These are phyloP conservation scores for Monodelphis domestica DNA, from an alignment of 2,797 vertebrate species.

Conservation along the genomic window DNA sequence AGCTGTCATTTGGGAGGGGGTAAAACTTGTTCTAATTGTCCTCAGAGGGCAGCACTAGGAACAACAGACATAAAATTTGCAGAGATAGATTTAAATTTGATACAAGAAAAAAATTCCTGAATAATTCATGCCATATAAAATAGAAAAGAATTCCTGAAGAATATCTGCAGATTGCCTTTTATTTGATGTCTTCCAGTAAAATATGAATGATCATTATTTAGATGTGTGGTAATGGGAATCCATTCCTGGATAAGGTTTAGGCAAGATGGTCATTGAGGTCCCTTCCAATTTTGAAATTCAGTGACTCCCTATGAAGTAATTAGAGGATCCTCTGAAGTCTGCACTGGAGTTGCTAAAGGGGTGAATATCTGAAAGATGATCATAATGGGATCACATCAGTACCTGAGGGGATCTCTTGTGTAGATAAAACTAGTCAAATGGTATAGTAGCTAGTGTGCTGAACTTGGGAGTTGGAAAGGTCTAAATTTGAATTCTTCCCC, in stretches of 20 bases:
- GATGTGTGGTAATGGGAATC: background rate
- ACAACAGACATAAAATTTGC: background rate
- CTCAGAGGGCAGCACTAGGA: background rate
- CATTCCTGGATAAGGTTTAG: background rate
- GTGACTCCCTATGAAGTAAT: background rate
- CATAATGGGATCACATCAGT: background rate
- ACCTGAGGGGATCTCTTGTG: background rate
- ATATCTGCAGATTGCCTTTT: background rate
- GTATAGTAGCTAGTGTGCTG: too few species aligned
- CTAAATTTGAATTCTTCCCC: background rate
- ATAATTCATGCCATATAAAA: background rate
- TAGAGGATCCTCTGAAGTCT: background rate
- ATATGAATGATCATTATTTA: background rate
- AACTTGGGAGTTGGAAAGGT: background rate
- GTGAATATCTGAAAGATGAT: background rate
- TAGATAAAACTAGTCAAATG: background rate
- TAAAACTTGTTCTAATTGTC: background rate
- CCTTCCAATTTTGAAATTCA: background rate
- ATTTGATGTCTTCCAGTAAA: background rate
- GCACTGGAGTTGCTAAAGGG: background rate
- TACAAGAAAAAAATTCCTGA: background rate
- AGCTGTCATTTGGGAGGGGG: background rate
- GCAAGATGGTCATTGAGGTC: background rate
- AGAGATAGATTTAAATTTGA: background rate
- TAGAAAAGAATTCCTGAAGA: background rate